Conservation (phyloP, 2,888 invertebrate genomes). For the Melinaea menophilus region DNA sequence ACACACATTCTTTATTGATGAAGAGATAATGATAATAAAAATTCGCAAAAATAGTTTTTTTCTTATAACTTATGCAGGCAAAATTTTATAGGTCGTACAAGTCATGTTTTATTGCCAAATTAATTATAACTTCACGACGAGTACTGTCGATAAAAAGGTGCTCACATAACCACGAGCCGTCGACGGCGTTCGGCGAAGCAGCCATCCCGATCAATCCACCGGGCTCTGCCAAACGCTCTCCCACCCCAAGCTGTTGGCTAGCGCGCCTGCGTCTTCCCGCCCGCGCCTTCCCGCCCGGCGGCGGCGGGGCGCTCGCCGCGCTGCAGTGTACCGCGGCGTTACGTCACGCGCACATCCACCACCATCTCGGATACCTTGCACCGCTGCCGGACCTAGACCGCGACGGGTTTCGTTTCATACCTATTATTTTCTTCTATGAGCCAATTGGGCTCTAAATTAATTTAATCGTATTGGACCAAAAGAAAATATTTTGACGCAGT, state of each 20-base stretch:
- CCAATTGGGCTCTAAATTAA: too few relatives aligned
- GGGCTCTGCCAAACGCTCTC: constrained; percentile 19
- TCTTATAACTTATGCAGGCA: not conserved
- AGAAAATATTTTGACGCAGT: too few relatives aligned
- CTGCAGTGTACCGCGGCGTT: constrained; percentile 54
- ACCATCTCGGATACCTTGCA: not conserved
- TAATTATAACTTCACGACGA: too few relatives aligned
- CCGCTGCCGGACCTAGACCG: constrained; percentile 13
- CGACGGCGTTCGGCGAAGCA: constrained; percentile 16
- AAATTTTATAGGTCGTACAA: too few relatives aligned
- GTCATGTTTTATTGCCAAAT: too few relatives aligned
- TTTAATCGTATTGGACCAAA: too few relatives aligned
- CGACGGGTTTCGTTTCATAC: not conserved
- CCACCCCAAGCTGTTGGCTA: constrained; percentile 9
- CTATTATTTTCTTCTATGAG: not conserved
- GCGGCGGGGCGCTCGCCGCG: constrained; percentile 32
- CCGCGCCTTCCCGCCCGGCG: constrained; percentile 24
- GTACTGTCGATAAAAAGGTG: too few relatives aligned
- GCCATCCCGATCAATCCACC: constrained; percentile 10
- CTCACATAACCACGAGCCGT: constrained; percentile 5
- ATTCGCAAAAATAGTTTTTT: too few relatives aligned
- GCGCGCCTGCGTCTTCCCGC: constrained; percentile 18
- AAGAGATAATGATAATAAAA: too few relatives aligned
- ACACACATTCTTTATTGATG: too few relatives aligned
- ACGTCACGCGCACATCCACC: constrained; percentile 43